Conservation (phyloP, 2,888 invertebrate genomes). For the Napeogenes inachia region DNA sequence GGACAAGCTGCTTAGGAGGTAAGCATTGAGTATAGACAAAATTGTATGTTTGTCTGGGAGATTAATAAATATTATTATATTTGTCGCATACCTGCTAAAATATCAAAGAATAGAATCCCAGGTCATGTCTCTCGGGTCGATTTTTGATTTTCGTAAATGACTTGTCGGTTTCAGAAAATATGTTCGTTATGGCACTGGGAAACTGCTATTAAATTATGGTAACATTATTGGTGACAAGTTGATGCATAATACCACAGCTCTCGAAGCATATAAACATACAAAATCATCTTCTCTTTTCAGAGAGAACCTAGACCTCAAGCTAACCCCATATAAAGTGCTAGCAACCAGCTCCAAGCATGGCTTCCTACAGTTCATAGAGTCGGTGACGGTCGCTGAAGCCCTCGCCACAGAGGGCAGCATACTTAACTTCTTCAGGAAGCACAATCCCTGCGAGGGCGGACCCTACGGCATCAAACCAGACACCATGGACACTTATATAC, state of each 20-base stretch:
- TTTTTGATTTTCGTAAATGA: too few species aligned
- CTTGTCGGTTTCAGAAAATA: too few species aligned
- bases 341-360: conserved; percentile 98
- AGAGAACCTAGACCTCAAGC: conserved; percentile 96
- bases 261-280: neutral
- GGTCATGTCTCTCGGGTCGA: too few species aligned
- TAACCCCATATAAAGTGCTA: conserved; percentile 91
- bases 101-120: too few species aligned
- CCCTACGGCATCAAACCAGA: conserved; percentile 95
- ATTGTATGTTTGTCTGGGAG: neutral
- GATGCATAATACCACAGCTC: neutral
- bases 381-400: conserved; percentile 94
- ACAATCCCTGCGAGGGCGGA: conserved; percentile 91
- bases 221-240: too few species aligned
- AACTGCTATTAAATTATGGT: too few species aligned
- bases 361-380: conserved; percentile 97
- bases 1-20: conserved; percentile 93
- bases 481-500: conserved; percentile 98
- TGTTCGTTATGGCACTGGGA: too few species aligned
- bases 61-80: neutral
- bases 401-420: conserved; percentile 91
- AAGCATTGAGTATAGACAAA: conserved; percentile 9
- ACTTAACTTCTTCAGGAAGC: conserved; percentile 93
- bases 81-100: too few species aligned
- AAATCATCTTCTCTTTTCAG: conserved; percentile 22